phyloP scores from a whole-genome alignment of 2,797 vertebrate species.

The Characodon lateralis region DNA sequence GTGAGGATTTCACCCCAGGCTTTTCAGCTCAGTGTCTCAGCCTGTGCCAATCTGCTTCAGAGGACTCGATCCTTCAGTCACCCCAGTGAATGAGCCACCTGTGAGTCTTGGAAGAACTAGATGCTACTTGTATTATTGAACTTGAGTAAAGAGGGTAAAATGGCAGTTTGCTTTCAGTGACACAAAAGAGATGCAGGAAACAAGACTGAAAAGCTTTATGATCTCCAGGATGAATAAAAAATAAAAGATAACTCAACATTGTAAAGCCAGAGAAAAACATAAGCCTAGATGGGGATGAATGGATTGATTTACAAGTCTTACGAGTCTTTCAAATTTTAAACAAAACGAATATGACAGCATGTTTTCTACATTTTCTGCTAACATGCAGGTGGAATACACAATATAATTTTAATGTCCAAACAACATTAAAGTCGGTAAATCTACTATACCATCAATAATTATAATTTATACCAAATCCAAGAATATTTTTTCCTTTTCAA shows the following conservation, averaged over 20 bases:
- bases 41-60: conserved; percentile 38
- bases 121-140: conserved; percentile 12
- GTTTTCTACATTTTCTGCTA: not conserved
- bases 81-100: conserved; percentile 59
- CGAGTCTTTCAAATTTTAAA: conserved; percentile 6
- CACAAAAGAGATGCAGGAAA: conserved; percentile 18
- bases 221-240: conserved; percentile 13
- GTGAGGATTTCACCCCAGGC: conserved; percentile 67
- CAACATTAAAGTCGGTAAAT: too few relatives aligned
- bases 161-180: conserved; percentile 31
- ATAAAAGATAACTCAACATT: not conserved
- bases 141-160: conserved; percentile 26
- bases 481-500: too few relatives aligned
- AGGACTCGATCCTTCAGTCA: conserved; percentile 36
- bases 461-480: too few relatives aligned
- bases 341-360: not conserved
- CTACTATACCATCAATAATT: too few relatives aligned
- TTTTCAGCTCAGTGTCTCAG: conserved; percentile 38
- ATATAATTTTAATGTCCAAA: too few relatives aligned
- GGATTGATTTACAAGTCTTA: conserved; percentile 12
- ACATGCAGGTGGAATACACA: not conserved
- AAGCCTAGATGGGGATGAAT: conserved; percentile 1
- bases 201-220: conserved; percentile 3
- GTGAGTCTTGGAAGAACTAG: conserved; percentile 41
- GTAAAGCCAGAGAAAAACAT: not conserved